Evolutionary conservation across 1,140 invertebrate genomes (phyloP).

Genomic region (Leptinotarsa lineolata): DNA sequence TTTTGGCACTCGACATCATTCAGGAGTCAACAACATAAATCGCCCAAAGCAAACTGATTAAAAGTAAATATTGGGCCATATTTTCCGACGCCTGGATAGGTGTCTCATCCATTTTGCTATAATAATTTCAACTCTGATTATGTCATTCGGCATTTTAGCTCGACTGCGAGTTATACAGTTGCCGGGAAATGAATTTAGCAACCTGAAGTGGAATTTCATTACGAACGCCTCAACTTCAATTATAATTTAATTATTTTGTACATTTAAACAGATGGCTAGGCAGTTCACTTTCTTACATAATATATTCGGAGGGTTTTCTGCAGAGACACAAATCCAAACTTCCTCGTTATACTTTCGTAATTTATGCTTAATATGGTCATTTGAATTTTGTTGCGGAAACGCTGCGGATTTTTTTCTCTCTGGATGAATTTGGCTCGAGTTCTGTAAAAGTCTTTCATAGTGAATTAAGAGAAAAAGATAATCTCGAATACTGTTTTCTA

Average conservation of each 20-base stretch:
- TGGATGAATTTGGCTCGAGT: too few relatives aligned
- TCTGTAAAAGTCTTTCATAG: too few relatives aligned
- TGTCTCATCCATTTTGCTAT: slow-evolving; percentile 23
- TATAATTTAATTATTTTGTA: slow-evolving; percentile 44
- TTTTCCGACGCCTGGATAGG: background rate
- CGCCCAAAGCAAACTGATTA: background rate
- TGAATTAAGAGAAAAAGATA: too few relatives aligned
- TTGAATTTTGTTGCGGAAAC: background rate
- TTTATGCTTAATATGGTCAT: slow-evolving; percentile 19
- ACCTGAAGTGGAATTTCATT: slow-evolving; percentile 42
- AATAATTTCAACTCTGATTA: slow-evolving; percentile 24
- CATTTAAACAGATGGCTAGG: slow-evolving; percentile 41
- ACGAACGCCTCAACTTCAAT: slow-evolving; percentile 33
- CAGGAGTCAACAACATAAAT: background rate
- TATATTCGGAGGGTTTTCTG: slow-evolving; percentile 5
- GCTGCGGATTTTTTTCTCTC: background rate
- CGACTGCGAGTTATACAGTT: slow-evolving; percentile 2
- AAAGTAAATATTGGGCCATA: slow-evolving; percentile 8
- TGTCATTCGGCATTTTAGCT: slow-evolving; percentile 25
- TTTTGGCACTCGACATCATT: too few relatives aligned
- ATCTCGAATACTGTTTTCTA: too few relatives aligned
- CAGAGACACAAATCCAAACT: slow-evolving; percentile 34
- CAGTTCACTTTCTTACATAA: slow-evolving; percentile 37
- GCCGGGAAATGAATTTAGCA: slow-evolving; percentile 25
- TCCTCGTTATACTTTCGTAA: slow-evolving; percentile 33